phyloP scores from a whole-genome alignment of 2,113 vertebrate genomes.

The Erythrocercus mccallii region DNA sequence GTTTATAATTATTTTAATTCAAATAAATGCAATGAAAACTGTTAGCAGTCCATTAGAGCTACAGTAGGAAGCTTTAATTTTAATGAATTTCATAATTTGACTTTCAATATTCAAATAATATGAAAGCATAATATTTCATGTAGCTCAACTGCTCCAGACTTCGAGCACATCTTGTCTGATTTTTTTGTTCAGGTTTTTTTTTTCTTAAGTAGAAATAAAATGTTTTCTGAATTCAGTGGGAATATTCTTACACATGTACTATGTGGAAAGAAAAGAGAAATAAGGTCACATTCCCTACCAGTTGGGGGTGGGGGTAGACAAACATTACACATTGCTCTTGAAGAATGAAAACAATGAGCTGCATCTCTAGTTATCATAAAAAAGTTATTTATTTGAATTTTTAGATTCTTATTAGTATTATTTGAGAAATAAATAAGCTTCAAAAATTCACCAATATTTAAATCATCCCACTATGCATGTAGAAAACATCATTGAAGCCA shows the following conservation, averaged over 20 bases:
- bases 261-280: background rate
- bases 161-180: conserved; percentile 5
- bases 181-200: background rate
- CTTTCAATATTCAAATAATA: background rate
- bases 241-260: background rate
- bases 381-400: background rate
- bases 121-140: background rate
- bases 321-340: background rate
- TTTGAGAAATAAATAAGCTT: background rate
- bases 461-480: background rate
- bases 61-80: background rate
- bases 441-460: background rate
- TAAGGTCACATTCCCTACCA: background rate
- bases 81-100: background rate
- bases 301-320: fast-evolving
- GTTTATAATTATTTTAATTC: background rate
- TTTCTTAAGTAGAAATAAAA: background rate
- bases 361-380: background rate
- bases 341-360: background rate
- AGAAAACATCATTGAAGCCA: background rate
- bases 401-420: background rate
- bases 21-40: background rate
- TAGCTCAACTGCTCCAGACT: conserved; percentile 17
- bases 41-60: background rate
- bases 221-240: background rate